Base-by-base conservation (phyloP, 2,888 invertebrate species). In the Pterostichus madidus region DNA sequence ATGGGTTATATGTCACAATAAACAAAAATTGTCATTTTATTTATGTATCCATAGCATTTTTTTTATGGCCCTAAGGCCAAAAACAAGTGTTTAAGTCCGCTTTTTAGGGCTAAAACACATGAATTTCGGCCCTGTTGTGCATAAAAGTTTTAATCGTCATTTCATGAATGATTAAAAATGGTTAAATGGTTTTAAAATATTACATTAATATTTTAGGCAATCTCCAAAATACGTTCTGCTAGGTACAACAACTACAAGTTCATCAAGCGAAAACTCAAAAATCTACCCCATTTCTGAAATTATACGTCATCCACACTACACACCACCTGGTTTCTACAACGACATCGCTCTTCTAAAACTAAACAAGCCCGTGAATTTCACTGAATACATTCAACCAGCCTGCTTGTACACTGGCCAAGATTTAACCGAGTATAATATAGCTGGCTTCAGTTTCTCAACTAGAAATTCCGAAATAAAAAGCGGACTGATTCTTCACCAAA, bases 321-420 rank as follows among this genome's bases (percentile, higher is more conserved):
- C 13, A 13, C n/a, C n/a, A 24, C n/a, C 11, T 2, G 32, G 11
- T 10, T 8, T n/a, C 0, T 59, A 80, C 35, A 32, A 71, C 53
- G 80, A 80, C 49, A 80, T 80, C 17, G 80, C 71, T 32, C 39
- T 80, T n/a, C 4, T 80, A 4, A 80, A 80, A 44, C 44, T 80
- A 7, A 15, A 71, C 17, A 71, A 35, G 15, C 39, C 53, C 2
- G 59, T 53, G 39, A 13, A 15, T n/a, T 80, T 80, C 31, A 73
- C 17, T 8, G 15, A 71, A 31, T 56, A 15, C 15, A 49, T 80
- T 7, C 53, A 39, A 17, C 80, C 80, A 10, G 80, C 80, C 7
- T 80, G 80, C 73, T 7, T 80, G 15, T 35, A 80, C 44, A n/a
- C 46, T 13, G 68, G 68, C 1, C 8, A 64, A 13, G 17, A 56